Conservation (phyloP, 1,140 invertebrate genomes). For the Pteromalus puparum region DNA sequence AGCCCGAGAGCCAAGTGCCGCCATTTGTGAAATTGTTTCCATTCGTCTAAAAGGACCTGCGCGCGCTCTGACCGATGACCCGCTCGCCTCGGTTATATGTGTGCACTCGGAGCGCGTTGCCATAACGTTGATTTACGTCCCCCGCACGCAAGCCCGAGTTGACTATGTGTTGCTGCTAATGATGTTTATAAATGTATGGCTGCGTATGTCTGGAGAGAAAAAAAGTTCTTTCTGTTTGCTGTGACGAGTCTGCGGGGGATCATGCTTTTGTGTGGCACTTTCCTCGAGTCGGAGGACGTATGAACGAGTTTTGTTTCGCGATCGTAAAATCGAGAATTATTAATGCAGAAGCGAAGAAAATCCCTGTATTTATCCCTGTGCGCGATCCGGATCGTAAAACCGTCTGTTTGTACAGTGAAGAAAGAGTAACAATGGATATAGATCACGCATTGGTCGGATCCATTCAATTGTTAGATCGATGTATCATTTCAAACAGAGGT, state of each 20-base stretch:
- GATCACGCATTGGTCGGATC: too few species aligned
- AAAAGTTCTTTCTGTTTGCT: neutral
- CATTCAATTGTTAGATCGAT: neutral
- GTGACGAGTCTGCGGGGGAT: neutral
- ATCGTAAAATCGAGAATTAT: constrained; percentile 43
- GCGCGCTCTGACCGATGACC: constrained; percentile 47
- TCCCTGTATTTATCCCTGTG: neutral
- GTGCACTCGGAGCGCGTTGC: constrained; percentile 2
- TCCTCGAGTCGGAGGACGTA: neutral
- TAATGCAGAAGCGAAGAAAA: neutral
- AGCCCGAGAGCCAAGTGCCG: constrained; percentile 51
- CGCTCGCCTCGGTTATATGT: neutral
- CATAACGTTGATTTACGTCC: constrained; percentile 47
- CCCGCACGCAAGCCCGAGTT: neutral
- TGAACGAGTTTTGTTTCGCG: constrained; percentile 36
- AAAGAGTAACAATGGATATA: neutral
- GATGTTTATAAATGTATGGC: constrained; percentile 49
- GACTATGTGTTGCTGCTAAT: constrained; percentile 38
- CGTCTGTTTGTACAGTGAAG: neutral
- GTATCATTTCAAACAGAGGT: neutral
- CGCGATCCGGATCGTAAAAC: neutral
- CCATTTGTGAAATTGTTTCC: constrained; percentile 56
- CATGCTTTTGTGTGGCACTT: neutral
- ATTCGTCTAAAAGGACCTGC: constrained; percentile 54
- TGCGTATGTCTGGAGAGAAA: neutral